These are phyloP conservation scores for Torymus auratus DNA, from an alignment of 2,888 invertebrate species.

Conservation along the genomic window DNA sequence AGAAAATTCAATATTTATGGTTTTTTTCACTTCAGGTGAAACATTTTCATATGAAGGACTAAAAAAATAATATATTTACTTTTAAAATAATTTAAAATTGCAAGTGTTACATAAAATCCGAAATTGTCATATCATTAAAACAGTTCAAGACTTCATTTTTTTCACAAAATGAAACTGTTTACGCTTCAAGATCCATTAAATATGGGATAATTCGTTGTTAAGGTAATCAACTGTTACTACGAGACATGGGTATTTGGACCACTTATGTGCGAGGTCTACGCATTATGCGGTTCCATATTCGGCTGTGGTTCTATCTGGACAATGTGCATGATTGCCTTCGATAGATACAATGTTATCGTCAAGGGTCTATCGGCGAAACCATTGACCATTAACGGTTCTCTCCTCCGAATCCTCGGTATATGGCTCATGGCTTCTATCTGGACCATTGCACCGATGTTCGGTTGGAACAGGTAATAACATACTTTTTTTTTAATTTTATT, in stretches of 20 bases:
- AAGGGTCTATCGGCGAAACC: slow-evolving; percentile 91
- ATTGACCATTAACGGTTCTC: slow-evolving; percentile 88
- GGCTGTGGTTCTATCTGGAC: slow-evolving; percentile 95
- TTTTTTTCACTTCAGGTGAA: too few species aligned
- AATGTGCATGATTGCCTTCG: slow-evolving; percentile 94
- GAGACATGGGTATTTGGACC: slow-evolving; percentile 84
- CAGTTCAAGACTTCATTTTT: too few species aligned
- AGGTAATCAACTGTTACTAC: slow-evolving; percentile 87
- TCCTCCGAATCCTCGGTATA: slow-evolving; percentile 86
- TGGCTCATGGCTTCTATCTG: slow-evolving; percentile 88
- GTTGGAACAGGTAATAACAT: slow-evolving; percentile 85
- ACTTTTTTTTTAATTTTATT: slow-evolving; percentile 9
- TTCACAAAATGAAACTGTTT: too few species aligned
- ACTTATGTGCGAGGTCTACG: slow-evolving; percentile 92
- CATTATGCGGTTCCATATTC: slow-evolving; percentile 90
- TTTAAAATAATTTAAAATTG: too few species aligned
- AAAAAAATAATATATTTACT: too few species aligned
- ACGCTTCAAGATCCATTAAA: too few species aligned
- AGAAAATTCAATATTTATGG: too few species aligned
- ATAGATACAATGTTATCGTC: slow-evolving; percentile 96
- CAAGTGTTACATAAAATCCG: too few species aligned
- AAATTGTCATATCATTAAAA: too few species aligned
- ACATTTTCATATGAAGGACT: too few species aligned
- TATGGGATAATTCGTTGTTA: neutral
- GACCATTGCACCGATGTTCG: slow-evolving; percentile 91